Evolutionary conservation across 2,888 invertebrate genomes (phyloP), one percentile per base, ranked within the genome.

Genomic region (Galeopsomyia nigrocyanea): DNA sequence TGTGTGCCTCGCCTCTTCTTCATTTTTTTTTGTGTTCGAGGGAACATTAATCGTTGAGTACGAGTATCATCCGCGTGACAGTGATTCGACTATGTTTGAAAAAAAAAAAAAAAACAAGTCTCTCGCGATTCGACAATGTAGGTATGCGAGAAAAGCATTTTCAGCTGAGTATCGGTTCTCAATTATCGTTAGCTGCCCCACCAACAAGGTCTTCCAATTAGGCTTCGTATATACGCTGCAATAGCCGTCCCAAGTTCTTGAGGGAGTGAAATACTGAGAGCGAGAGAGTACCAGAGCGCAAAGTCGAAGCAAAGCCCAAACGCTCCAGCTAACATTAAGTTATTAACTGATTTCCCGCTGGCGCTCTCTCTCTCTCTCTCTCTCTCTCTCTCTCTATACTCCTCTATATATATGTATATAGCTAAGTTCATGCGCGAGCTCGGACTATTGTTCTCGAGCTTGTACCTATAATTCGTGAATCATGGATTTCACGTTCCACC

Each of bases 131-230:
- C 49, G 10, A 46, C 56, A 21, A 26, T 65, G 7, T n/a, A n/a
- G n/a, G n/a, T 55, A 26, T 68, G 51, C 22, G 19, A 50, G 56
- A 62, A 53, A 49, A 63, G 39, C 53, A 50, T 26, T 39, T n/a
- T 10, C 13, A 13, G 13, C 16, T 19, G n/a, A n/a, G 49, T 16
- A 49, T 50, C 19, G 68, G 17, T 22, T 71, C 21, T 66, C 50
- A 39, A 71, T 62, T 71, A 66, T 46, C 55, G 39, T 65, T 39
- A 3, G 46, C 46, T 22, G 7, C 64, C 5, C 64, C n/a, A n/a
- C 51, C 39, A 17, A 49, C 31, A 62, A 74, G 72, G 22, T 67
- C 63, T 60, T 67, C 13, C 49, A 69, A 75, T 75, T 71, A 69
- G n/a, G 39, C 39, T 7, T 1, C 10, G 39, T 7, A n/a, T n/a